These are phyloP conservation scores for Neodiprion lecontei DNA, from an alignment of 1,140 invertebrate species.

Conservation along the genomic window DNA sequence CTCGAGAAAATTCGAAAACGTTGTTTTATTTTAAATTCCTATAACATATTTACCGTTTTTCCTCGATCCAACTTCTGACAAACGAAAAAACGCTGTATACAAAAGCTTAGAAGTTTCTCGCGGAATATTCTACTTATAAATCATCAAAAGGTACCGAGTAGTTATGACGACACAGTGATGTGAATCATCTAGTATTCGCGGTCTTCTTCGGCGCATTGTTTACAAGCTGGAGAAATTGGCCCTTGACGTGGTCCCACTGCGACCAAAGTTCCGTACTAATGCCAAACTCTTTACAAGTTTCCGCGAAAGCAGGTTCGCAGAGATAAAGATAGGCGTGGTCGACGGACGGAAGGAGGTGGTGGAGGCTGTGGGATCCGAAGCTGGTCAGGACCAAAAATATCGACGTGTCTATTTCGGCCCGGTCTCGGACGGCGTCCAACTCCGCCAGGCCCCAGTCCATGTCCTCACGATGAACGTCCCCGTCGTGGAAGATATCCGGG, in stretches of 20 bases:
- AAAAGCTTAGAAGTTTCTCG: too few species aligned
- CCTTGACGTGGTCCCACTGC: conserved; percentile 69
- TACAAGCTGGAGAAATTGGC: conserved; percentile 73
- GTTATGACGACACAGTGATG: too few species aligned
- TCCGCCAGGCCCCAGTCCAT: conserved; percentile 82
- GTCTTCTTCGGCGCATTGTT: conserved; percentile 59
- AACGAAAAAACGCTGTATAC: too few species aligned
- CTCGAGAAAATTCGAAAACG: too few species aligned
- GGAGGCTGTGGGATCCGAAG: conserved; percentile 80
- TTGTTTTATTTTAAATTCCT: too few species aligned
- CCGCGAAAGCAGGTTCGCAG: conserved; percentile 70
- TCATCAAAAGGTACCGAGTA: too few species aligned
- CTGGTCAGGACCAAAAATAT: conserved; percentile 72
- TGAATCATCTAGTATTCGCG: background rate
- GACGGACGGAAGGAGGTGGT: conserved; percentile 83
- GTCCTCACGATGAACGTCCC: conserved; percentile 69
- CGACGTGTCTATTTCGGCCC: conserved; percentile 72
- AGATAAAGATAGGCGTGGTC: conserved; percentile 75
- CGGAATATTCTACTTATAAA: too few species aligned
- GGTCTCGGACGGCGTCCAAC: conserved; percentile 77
- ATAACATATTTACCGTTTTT: too few species aligned
- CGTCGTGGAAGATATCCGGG: conserved; percentile 84
- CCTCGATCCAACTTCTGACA: too few species aligned
- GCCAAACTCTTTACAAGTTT: conserved; percentile 76
- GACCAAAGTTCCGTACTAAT: conserved; percentile 64